Evolutionary conservation across 2,888 invertebrate genomes (phyloP), one percentile per base, ranked within the genome.

Genomic region (Mythimna pallens): DNA sequence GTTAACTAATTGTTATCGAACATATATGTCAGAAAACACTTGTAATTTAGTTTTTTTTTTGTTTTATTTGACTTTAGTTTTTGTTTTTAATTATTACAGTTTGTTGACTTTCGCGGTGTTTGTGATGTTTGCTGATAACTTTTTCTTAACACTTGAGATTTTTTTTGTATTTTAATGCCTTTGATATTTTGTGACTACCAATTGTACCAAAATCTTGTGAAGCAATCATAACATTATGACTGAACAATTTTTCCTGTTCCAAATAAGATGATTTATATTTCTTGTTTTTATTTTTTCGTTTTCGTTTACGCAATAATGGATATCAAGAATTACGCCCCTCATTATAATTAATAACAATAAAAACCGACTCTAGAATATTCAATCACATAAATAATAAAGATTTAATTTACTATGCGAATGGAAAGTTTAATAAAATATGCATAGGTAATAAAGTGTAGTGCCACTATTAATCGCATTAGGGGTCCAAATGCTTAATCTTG

Each of bases 1-100:
- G 85, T 89, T 90, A 88, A 75, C 70, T 86, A 88, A 86, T 90
- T 90, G 89, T 90, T 88, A 77, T 65, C 76, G 73, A 73, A 85
- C 81, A 79, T 83, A 76, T 76, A 17, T 78, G 77, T 74, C 81
- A 80, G 65, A 47, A 67, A 20, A 25, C 43, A 65, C 65, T 79
- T 70, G 47, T 47, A 17, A 47, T 47, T 0, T 7, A 74, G 50
- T 77, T 78, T 80, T 70, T 78, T 74, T 70, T 76, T 74, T 30
- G n/a, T 69, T 81, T 70, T 67, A 58, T 63, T 55, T 55, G 9
- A 30, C 14, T 52, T 62, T 8, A 17, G 54, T 54, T 76, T 40
- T 70, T 8, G 12, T 50, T 43, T 65, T 67, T 10, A 52, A 47
- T 50, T 47, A 20, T 55, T n/a, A 25, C 59, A 22, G 5, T 57